A percentile compares a stretch with the other conserved stretches of the same genome.
Conservation (phyloP, 1,140 invertebrate genomes). For the Drosophila guanche region DNA sequence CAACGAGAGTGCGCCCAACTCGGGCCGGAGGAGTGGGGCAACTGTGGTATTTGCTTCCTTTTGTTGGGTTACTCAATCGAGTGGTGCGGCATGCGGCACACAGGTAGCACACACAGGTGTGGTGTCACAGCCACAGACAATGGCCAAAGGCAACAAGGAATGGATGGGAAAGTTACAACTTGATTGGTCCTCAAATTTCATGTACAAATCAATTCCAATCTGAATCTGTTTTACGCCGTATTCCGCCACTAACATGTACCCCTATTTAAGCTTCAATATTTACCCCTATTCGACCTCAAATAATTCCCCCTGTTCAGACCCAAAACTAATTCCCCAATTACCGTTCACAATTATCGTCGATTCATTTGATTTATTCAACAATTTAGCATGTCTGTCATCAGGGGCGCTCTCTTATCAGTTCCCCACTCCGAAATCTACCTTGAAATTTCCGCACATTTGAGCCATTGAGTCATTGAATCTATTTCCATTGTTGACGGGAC, state of each 20-base stretch:
- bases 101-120: too few relatives aligned
- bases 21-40: too few relatives aligned
- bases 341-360: slow-evolving; percentile 31
- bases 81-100: too few relatives aligned
- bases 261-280: neutral
- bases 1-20: slow-evolving; percentile 15
- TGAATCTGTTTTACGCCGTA: neutral
- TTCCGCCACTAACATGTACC: neutral
- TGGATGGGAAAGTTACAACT: too few relatives aligned
- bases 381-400: slow-evolving; percentile 16
- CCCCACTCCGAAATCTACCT: neutral
- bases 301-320: slow-evolving; percentile 12
- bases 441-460: neutral
- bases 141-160: too few relatives aligned
- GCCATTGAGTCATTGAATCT: slow-evolving; percentile 62
- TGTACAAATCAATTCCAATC: too few relatives aligned
- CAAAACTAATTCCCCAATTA: slow-evolving; percentile 14
- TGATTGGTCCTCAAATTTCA: too few relatives aligned
- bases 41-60: too few relatives aligned
- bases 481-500: slow-evolving; percentile 66
- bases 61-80: too few relatives aligned
- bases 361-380: slow-evolving; percentile 32
- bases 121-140: too few relatives aligned
- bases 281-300: neutral
- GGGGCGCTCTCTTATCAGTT: slow-evolving; percentile 40